Base-by-base conservation (phyloP, 2,888 invertebrate genomes). In the Neria commutata region DNA sequence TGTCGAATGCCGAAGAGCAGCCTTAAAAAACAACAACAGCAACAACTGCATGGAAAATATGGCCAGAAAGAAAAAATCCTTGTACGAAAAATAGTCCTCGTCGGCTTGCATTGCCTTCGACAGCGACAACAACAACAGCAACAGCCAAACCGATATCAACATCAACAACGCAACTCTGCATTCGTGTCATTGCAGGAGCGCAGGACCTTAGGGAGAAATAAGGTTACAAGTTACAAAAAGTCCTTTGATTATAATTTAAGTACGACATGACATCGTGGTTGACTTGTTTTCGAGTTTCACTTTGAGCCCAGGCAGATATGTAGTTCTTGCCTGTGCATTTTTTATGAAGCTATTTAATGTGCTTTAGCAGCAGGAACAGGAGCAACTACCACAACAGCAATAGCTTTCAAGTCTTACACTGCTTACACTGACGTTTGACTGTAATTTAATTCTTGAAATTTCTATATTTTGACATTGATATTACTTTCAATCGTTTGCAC, bases 171-270 rank as follows among this genome's bases (percentile, higher is more conserved):
- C n/a, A 5, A 21, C n/a, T 42, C 42, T 72, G 70, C 71, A 72
- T 68, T 70, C 67, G 65, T 60, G 62, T n/a, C 52, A 54, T 57
- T 67, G 67, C 60, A 10, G n/a, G n/a, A 21, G 17, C 42, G 49
- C 48, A 61, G 56, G 64, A 62, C 56, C 67, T 67, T 62, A 66
- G 63, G 62, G 62, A 54, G 59, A 71, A 69, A 69, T 68, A 68
- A 65, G 68, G 64, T 65, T 66, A 63, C 63, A 69, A 53, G 42
- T 42, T 42, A 42, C 42, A 37, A 53, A 25, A 56, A 51, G 56
- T 51, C 71, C 72, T 74, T 74, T 75, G 74, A 74, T 74, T 74
- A 74, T 74, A 75, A 75, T 74, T 75, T 74, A 75, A 74, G 74
- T 73, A 72, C 67, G 67, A 72, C 70, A 74, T 74, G 74, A 74